Conservation (phyloP, 2,797 vertebrate species). For the Graptemys geographica region DNA sequence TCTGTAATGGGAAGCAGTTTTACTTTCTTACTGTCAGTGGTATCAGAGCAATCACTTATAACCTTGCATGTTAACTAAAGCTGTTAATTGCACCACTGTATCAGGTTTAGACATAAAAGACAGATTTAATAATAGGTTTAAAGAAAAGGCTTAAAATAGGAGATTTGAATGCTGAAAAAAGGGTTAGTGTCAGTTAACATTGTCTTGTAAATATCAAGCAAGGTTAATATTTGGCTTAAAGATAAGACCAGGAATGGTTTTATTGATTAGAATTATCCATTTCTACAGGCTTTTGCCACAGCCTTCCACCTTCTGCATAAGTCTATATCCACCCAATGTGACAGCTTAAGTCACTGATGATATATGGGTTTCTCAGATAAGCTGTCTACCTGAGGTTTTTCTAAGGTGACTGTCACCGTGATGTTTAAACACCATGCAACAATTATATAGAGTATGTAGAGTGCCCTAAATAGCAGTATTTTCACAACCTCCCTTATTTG, state of each 20-base stretch:
- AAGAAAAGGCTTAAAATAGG: slow-evolving; percentile 8
- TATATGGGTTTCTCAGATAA: not conserved
- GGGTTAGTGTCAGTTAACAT: not conserved
- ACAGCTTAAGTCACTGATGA: not conserved
- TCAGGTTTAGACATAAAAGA: slow-evolving; percentile 41
- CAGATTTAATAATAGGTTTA: slow-evolving; percentile 52
- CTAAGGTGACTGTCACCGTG: not conserved
- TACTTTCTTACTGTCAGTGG: not conserved
- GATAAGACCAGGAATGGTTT: not conserved
- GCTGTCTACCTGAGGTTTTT: not conserved
- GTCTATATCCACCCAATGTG: not conserved
- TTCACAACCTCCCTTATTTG: not conserved
- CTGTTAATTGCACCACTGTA: slow-evolving; percentile 55
- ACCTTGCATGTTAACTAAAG: slow-evolving; percentile 39
- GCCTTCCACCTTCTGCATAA: not conserved
- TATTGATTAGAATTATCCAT: not conserved
- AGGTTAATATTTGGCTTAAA: slow-evolving; percentile 47
- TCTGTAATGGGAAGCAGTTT: slow-evolving; percentile 31
- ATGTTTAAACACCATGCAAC: not conserved
- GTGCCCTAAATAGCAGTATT: too few species aligned
- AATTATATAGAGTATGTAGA: not conserved
- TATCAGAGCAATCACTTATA: not conserved
- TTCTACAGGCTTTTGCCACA: not conserved
- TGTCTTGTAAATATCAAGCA: slow-evolving; percentile 28
- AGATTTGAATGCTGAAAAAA: not conserved